These are phyloP conservation scores for Lacerta agilis DNA, from an alignment of 2,797 vertebrate species.

Conservation along the genomic window DNA sequence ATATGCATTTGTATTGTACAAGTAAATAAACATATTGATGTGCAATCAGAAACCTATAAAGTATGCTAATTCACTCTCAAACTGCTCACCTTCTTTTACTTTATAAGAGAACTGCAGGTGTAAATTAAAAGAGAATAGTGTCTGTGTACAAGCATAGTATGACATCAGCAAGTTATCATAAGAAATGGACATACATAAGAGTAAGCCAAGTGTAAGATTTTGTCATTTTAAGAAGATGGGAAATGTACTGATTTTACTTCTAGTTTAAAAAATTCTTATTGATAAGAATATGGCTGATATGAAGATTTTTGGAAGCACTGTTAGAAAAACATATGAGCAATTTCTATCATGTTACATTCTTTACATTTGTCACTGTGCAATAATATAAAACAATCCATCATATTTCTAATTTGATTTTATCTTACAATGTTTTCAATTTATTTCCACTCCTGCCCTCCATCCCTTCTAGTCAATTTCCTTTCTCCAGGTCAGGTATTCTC, in stretches of 20 bases:
- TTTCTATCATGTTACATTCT: neutral
- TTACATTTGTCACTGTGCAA: neutral
- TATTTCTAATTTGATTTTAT: neutral
- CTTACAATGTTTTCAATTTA: neutral
- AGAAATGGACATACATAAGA: constrained; percentile 45
- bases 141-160: neutral
- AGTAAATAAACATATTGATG: constrained; percentile 9
- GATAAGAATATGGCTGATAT: neutral
- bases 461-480: no score
- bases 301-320: neutral
- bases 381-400: neutral
- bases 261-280: neutral
- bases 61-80: constrained; percentile 36
- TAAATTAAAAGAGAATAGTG: constrained; percentile 18
- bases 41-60: neutral
- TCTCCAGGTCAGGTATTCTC: no score
- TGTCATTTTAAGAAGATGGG: constrained; percentile 43
- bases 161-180: neutral
- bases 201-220: constrained; percentile 47
- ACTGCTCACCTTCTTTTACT: constrained; percentile 25
- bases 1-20: constrained; percentile 24
- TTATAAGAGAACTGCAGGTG: constrained; percentile 21
- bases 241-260: constrained; percentile 35
- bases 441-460: neutral
- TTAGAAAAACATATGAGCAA: neutral